Evolutionary conservation across 2,888 invertebrate genomes (phyloP).

Genomic region (Dicranocentrus wangi): DNA sequence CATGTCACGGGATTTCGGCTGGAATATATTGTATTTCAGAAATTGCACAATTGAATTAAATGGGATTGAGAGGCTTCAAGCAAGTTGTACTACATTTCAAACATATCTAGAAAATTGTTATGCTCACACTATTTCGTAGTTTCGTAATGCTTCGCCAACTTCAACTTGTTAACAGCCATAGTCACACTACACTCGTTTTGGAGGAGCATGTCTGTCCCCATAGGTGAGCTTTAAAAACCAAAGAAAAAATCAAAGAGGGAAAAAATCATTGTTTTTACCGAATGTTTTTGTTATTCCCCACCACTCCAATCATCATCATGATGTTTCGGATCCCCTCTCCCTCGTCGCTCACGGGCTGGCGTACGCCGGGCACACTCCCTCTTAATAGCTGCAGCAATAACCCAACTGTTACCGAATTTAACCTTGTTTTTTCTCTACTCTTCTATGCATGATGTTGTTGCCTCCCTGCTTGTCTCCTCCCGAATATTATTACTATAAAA

Average conservation of each 20-base stretch:
- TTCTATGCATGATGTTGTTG: not conserved
- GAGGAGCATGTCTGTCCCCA: too few relatives aligned
- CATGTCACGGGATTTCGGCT: too few relatives aligned
- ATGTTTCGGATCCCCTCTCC: constrained; percentile 32
- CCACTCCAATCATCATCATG: constrained; percentile 18
- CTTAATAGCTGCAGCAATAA: constrained; percentile 40
- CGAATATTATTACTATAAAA: not conserved
- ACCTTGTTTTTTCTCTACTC: constrained; percentile 10
- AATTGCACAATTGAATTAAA: too few relatives aligned
- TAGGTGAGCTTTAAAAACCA: too few relatives aligned
- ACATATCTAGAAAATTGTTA: too few relatives aligned
- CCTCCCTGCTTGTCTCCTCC: not conserved
- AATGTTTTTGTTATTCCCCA: constrained; percentile 14
- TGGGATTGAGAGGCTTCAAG: too few relatives aligned
- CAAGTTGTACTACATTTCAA: too few relatives aligned
- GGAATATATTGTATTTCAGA: too few relatives aligned
- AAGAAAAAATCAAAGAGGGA: constrained; percentile 2
- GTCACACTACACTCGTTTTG: too few relatives aligned
- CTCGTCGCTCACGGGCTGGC: constrained; percentile 62
- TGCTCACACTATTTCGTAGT: too few relatives aligned
- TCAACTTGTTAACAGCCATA: too few relatives aligned
- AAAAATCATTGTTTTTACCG: not conserved
- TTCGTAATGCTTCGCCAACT: too few relatives aligned
- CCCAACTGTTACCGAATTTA: constrained; percentile 46
- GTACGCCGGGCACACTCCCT: constrained; percentile 67